Evolutionary conservation across 2,888 invertebrate species (phyloP), one percentile per base, ranked within the genome.

Genomic region (Lingula anatina): DNA sequence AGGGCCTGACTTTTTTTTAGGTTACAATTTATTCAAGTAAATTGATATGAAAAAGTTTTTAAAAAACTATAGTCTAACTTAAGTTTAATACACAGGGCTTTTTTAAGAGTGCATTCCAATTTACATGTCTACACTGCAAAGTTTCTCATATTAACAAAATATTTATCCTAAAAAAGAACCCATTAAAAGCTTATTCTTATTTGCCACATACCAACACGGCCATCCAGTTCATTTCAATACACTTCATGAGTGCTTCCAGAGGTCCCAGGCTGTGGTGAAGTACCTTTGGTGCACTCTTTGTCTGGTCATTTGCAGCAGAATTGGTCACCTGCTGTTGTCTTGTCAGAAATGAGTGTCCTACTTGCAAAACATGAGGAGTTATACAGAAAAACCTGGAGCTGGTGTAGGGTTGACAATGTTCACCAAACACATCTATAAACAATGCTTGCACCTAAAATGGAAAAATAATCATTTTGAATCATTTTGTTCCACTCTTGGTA

Each of bases 221-320:
- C 76, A 97, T 85, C 89, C 96, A 97, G 69, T 90, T 89, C 85
- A 91, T 87, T 63, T 89, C 83, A 5, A 94, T 84, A 75, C 93
- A 92, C 62, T 89, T 88, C 20, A 88, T 85, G 47, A 99, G 76
- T 48, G 88, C 86, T 73, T 90, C 88, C 28, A 97, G 73, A 3
- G 82, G 78, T 5, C 83, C 79, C 47, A 76, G 54, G 53, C 75
- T 73, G 28, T 71, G 70, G 40, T 78, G 75, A 12, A 80, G 57
- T 23, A 79, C 53, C 42, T 63, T 59, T 38, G 64, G 47, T 5
- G 53, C 21, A n/a, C n/a, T n/a, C n/a, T n/a, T n/a, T n/a, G n/a
- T n/a, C 20, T 44, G 46, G 0, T 9, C 40, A 21, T 20, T 37
- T 12, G 47, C 44, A n/a, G 44, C 51, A 35, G 37, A 42, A 21